Conservation (phyloP, 1,140 invertebrate genomes). For the Papilio xuthus region DNA sequence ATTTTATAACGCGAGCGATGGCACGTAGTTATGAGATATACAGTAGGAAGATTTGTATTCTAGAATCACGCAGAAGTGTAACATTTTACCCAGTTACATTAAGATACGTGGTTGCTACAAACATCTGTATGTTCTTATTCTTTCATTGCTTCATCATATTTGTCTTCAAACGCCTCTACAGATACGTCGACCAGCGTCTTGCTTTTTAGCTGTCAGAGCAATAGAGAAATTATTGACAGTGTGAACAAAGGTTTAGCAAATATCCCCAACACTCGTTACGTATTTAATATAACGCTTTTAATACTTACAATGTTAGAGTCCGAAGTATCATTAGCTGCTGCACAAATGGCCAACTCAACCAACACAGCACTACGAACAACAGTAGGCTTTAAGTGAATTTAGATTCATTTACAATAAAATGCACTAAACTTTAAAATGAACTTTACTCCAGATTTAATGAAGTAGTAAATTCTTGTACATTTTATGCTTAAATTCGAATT, state of each 20-base stretch:
- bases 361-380: too few relatives aligned
- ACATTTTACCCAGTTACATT: background rate
- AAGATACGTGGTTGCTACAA: background rate
- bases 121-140: too few relatives aligned
- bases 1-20: constrained; percentile 7
- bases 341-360: background rate
- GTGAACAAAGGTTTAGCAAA: background rate
- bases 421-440: background rate
- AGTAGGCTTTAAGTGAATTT: background rate
- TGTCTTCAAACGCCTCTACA: too few relatives aligned
- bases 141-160: too few relatives aligned
- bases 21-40: background rate
- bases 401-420: background rate
- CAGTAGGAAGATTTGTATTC: background rate
- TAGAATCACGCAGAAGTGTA: background rate
- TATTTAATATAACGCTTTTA: background rate
- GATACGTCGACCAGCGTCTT: too few relatives aligned
- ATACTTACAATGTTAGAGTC: background rate
- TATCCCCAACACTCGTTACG: background rate
- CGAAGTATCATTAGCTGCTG: background rate
- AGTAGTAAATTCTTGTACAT: background rate
- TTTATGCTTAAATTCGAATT: constrained; percentile 1
- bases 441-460: constrained; percentile 4
- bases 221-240: background rate
- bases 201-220: too few relatives aligned